These are phyloP conservation scores for Diplodus sargus DNA, from an alignment of 2,797 vertebrate species.

Conservation along the genomic window DNA sequence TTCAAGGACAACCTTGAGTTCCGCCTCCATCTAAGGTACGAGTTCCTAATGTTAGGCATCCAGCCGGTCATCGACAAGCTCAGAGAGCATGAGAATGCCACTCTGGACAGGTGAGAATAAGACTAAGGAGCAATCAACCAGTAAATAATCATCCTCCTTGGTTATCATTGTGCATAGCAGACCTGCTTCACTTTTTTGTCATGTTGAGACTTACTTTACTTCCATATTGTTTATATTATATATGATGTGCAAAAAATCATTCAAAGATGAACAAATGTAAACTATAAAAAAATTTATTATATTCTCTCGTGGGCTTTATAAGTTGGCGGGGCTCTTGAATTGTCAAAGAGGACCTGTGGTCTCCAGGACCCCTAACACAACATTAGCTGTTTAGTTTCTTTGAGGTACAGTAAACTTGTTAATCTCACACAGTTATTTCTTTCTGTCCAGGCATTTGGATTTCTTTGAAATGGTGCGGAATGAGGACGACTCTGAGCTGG, in stretches of 20 bases:
- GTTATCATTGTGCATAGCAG: not conserved
- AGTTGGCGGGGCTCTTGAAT: not conserved
- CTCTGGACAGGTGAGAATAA: constrained; percentile 90
- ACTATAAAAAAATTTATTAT: too few species aligned
- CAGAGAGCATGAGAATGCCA: constrained; percentile 94
- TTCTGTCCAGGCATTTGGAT: constrained; percentile 91
- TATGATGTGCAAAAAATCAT: too few species aligned
- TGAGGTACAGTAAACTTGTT: not conserved
- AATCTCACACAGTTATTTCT: not conserved
- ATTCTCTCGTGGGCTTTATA: too few species aligned
- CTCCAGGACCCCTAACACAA: not conserved
- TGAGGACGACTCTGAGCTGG: constrained; percentile 95
- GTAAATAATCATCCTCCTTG: not conserved
- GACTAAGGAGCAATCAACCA: not conserved
- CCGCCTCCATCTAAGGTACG: constrained; percentile 95
- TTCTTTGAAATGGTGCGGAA: constrained; percentile 99
- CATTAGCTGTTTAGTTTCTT: not conserved
- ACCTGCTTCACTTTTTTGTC: not conserved
- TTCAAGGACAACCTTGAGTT: constrained; percentile 96
- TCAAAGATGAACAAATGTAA: too few species aligned
- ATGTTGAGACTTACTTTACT: not conserved
- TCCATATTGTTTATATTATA: not conserved
- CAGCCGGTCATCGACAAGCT: constrained; percentile 98
- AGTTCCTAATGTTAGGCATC: constrained; percentile 98
- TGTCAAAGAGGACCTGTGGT: not conserved